Conservation (phyloP, 2,113 vertebrate genomes). For the Apodemus speciosus region DNA sequence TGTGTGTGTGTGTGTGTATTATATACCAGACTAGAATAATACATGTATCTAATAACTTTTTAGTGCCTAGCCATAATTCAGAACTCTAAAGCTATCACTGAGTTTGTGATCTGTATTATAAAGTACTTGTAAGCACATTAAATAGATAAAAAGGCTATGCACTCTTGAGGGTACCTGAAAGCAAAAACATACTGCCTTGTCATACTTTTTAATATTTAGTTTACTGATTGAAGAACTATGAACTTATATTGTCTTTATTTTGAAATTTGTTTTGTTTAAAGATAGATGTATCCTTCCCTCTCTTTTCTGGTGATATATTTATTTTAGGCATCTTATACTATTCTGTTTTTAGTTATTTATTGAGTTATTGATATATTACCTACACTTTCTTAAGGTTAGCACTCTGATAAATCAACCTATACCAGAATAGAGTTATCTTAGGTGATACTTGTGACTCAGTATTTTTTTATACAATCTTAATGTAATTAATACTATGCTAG, state of each 20-base stretch:
- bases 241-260: not conserved
- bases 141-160: slow-evolving; percentile 2
- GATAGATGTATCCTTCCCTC: not conserved
- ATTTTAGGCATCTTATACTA: not conserved
- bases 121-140: slow-evolving; percentile 22
- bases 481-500: not conserved
- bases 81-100: slow-evolving; percentile 28
- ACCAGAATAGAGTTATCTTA: slow-evolving; percentile 40
- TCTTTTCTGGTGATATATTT: slow-evolving; percentile 3
- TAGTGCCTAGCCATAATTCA: slow-evolving; percentile 34
- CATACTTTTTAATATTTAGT: slow-evolving; percentile 30
- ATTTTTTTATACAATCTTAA: slow-evolving; percentile 9
- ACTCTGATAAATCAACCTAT: slow-evolving; percentile 30
- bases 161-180: slow-evolving; percentile 8
- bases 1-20: no score
- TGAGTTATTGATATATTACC: not conserved
- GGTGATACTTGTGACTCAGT: not conserved
- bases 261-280: slow-evolving; percentile 54
- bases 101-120: slow-evolving; percentile 2
- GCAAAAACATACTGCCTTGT: not conserved
- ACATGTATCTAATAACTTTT: slow-evolving; percentile 22
- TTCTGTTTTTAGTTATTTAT: slow-evolving; percentile 35
- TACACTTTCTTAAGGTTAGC: slow-evolving; percentile 45
- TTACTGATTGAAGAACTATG: slow-evolving; percentile 50
- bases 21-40: not conserved